A percentile compares a stretch with the other conserved stretches of the same genome.
These are phyloP conservation scores for Apocrypta bakeri DNA, from an alignment of 1,140 invertebrate species.

Conservation along the genomic window DNA sequence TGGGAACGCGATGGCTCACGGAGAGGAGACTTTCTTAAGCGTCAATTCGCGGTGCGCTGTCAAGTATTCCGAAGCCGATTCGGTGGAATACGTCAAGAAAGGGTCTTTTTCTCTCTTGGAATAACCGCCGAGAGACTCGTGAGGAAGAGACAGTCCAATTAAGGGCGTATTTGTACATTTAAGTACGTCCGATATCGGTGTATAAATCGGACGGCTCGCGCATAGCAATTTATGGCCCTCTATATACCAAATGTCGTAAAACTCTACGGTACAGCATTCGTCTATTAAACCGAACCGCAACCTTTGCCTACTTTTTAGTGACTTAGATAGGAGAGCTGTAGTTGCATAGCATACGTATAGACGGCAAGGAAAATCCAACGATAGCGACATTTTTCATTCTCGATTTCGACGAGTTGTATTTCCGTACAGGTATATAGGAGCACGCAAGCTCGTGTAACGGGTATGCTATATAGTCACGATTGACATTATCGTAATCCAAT, in stretches of 20 bases:
- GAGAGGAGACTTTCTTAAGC: neutral
- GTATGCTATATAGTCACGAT: neutral
- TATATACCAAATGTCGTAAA: slow-evolving; percentile 66
- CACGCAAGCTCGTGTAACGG: neutral
- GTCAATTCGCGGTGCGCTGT: neutral
- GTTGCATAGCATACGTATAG: neutral
- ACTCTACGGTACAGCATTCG: slow-evolving; percentile 43
- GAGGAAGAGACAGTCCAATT: slow-evolving; percentile 65
- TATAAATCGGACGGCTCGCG: slow-evolving; percentile 61
- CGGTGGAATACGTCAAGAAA: neutral
- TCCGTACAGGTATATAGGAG: neutral
- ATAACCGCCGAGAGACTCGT: slow-evolving; percentile 30
- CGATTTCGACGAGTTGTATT: neutral
- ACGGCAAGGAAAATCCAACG: neutral
- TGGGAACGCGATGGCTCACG: neutral
- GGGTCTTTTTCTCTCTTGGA: neutral
- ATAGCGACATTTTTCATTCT: neutral
- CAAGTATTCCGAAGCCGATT: neutral
- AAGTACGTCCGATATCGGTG: slow-evolving; percentile 65
- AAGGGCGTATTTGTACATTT: slow-evolving; percentile 67
- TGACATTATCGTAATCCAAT: slow-evolving; percentile 47
- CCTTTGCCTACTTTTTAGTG: slow-evolving; percentile 28
- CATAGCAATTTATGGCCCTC: slow-evolving; percentile 63
- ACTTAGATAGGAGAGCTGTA: neutral
- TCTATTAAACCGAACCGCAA: neutral